Percentiles rank a stretch among this genome's conserved stretches.
These are phyloP conservation scores for Polypterus bichir DNA, from an alignment of 2,113 vertebrate genomes.

Conservation along the genomic window DNA sequence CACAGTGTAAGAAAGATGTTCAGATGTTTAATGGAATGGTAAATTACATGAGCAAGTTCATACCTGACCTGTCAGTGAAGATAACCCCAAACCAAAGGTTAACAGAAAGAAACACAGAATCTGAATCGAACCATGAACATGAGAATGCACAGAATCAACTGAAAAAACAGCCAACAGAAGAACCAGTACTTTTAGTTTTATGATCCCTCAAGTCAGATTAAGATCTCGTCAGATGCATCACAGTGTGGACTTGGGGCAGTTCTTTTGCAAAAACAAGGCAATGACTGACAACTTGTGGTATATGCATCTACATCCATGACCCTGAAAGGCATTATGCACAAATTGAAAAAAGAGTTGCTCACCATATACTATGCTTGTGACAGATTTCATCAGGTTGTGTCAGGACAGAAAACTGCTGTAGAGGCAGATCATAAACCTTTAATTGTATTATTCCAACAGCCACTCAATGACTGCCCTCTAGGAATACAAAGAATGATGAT, in stretches of 20 bases:
- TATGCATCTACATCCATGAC: background rate
- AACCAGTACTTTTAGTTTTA: background rate
- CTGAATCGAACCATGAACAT: background rate
- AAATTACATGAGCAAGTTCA: background rate
- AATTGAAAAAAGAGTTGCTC: too few species aligned
- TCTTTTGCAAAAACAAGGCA: too few species aligned
- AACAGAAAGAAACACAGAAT: background rate
- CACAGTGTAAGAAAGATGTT: background rate
- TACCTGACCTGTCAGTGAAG: background rate
- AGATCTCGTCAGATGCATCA: background rate
- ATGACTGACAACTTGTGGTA: background rate
- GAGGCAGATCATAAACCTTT: background rate
- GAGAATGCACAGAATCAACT: background rate
- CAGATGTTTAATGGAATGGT: background rate
- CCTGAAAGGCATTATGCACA: too few species aligned
- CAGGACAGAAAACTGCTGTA: background rate
- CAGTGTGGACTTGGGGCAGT: background rate
- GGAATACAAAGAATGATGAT: background rate
- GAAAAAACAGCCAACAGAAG: background rate
- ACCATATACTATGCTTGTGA: too few species aligned
- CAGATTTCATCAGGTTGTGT: too few species aligned
- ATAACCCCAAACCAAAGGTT: background rate
- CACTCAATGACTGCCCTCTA: background rate
- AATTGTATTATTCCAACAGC: background rate
- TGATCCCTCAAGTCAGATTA: background rate